Evolutionary conservation across 2,888 invertebrate genomes (phyloP).

Genomic region (Neuroscelio doddi): DNA sequence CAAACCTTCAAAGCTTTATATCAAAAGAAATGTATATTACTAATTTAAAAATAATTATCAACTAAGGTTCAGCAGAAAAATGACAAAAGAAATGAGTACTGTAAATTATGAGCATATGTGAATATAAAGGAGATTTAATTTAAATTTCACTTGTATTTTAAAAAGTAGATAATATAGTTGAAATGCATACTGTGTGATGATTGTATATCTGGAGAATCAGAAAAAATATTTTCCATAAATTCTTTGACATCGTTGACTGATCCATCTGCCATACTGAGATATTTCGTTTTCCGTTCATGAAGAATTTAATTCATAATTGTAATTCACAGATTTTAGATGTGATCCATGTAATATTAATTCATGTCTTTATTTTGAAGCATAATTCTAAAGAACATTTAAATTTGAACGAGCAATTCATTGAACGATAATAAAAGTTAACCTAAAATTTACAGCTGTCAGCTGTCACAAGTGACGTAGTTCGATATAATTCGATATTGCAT

Average conservation of each 20-base stretch:
- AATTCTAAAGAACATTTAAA: neutral
- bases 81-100: neutral
- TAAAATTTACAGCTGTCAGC: neutral
- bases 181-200: neutral
- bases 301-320: neutral
- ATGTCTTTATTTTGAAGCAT: neutral
- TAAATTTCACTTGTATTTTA: neutral
- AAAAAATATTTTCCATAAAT: neutral
- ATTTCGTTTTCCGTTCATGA: neutral
- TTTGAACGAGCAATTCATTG: neutral
- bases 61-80: neutral
- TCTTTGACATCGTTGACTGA: neutral
- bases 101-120: neutral
- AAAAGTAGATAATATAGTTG: neutral
- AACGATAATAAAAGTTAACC: neutral
- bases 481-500: too few relatives aligned
- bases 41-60: too few relatives aligned
- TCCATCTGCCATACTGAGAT: slow-evolving; percentile 2
- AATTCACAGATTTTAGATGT: neutral
- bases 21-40: too few relatives aligned
- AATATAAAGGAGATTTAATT: neutral
- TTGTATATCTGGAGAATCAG: neutral
- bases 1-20: too few relatives aligned
- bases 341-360: neutral
- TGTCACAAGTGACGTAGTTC: too few relatives aligned